phyloP scores from a whole-genome alignment of 2,888 invertebrate species.

The Yponomeuta sedellus region DNA sequence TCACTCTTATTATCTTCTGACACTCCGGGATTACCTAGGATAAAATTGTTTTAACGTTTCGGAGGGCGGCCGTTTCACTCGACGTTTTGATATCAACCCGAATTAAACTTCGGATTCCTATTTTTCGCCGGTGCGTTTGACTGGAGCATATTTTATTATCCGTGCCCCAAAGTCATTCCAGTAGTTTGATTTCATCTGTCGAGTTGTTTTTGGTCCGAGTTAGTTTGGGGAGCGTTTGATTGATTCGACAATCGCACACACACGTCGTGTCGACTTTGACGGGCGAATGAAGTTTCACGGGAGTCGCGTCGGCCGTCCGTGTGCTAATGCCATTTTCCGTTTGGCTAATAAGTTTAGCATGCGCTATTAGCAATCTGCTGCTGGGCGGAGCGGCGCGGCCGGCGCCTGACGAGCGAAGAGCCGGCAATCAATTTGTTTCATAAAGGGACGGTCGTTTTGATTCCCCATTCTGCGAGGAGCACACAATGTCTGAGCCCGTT shows the following conservation, averaged over 20 bases:
- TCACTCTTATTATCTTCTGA: constrained; percentile 75
- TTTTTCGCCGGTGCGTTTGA: constrained; percentile 23
- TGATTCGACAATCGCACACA: constrained; percentile 69
- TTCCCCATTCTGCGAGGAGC: constrained; percentile 56
- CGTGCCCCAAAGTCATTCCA: background rate
- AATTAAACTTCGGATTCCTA: constrained; percentile 51
- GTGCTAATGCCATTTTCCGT: constrained; percentile 73
- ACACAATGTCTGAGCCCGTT: constrained; percentile 34
- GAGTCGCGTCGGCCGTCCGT: constrained; percentile 49
- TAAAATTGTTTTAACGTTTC: constrained; percentile 73
- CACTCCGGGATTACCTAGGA: constrained; percentile 71
- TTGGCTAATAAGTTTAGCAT: constrained; percentile 75
- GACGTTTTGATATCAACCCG: constrained; percentile 57
- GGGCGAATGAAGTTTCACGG: constrained; percentile 62
- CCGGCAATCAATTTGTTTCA: constrained; percentile 70
- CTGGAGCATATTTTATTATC: background rate
- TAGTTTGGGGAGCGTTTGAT: constrained; percentile 61
- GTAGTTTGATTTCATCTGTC: constrained; percentile 12
- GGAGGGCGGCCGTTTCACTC: constrained; percentile 53
- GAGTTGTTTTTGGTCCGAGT: constrained; percentile 26
- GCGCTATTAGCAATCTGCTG: constrained; percentile 73
- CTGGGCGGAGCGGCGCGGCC: constrained; percentile 48
- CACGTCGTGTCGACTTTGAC: constrained; percentile 64
- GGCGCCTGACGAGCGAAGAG: constrained; percentile 54
- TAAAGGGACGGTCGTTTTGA: constrained; percentile 62